Base-by-base conservation (phyloP, 2,113 vertebrate species). In the Equus przewalskii region DNA sequence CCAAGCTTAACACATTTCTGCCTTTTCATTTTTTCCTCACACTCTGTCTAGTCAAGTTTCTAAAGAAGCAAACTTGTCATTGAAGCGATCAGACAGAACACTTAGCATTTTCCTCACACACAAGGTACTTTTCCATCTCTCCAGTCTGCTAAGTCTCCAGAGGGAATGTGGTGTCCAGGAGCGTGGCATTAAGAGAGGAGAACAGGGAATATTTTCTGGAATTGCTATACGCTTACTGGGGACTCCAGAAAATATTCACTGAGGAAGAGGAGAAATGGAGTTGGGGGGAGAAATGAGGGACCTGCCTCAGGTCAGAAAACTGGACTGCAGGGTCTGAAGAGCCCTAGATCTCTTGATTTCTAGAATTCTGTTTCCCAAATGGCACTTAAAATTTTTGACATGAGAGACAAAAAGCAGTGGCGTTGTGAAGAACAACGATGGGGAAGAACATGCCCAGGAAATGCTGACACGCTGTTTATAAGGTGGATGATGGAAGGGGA, bases 31-130 rank as follows among this genome's bases (percentile, higher is more conserved):
- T 80, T 94, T 81, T 36, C 65, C 56, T 83, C 44, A 80, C 21
- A 72, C 76, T 33, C 78, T 73, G 44, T 92, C 76, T 93, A 92
- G 91, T 89, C 60, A 64, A 64, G 83, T 84, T 94, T 94, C 92
- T 96, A 91, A 87, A 90, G 90, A 96, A 65, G 75, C 51, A 67
- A 95, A 95, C 62, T 72, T 89, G 89, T 95, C 96, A 90, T 0
- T 72, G 94, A 97, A 95, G 65, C 0, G 3, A 94, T 90, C 86
- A 79, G 83, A 92, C 41, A 90, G 54, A 87, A 51, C 44, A 84
- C 49, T 97, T 86, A 94, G 60, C 92, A 90, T 95, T 97, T 94
- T 93, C 46, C 54, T 96, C 95, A 88, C 94, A 96, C 5, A 1
- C 56, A 89, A 82, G 96, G 94, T 67, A 93, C 64, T 89, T 94